Conservation (phyloP, 2,113 vertebrate genomes). For the Cyprinodon brontotheroides region DNA sequence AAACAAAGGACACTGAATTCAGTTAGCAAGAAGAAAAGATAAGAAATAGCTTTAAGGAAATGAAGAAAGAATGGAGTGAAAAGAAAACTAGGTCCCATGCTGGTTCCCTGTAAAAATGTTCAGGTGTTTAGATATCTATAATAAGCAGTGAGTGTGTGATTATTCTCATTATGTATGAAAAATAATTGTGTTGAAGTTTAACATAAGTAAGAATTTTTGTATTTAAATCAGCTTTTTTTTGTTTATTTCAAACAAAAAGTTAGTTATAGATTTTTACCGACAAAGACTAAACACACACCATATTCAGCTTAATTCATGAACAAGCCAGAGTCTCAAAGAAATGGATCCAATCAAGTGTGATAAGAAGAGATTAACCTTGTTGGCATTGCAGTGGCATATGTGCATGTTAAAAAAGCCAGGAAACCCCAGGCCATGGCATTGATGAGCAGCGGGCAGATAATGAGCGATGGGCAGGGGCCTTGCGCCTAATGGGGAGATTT, state of each 20-base stretch:
- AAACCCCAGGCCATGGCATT: constrained; percentile 69
- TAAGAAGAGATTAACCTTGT: constrained; percentile 82
- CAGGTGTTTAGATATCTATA: background rate
- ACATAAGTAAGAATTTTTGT: background rate
- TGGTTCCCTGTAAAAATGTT: background rate
- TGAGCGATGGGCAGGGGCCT: constrained; percentile 78
- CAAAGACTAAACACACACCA: constrained; percentile 14
- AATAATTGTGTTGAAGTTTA: background rate
- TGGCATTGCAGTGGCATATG: constrained; percentile 63
- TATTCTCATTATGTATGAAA: background rate
- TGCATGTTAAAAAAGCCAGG: constrained; percentile 60
- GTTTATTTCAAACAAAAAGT: background rate
- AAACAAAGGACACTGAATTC: no score
- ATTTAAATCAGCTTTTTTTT: background rate
- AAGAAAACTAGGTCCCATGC: background rate
- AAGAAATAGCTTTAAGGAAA: background rate
- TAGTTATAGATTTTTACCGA: background rate
- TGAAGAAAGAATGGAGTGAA: background rate
- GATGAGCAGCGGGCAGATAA: constrained; percentile 78
- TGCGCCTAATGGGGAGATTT: constrained; percentile 72
- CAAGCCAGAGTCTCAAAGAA: constrained; percentile 40
- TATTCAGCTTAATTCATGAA: constrained; percentile 26
- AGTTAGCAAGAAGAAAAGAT: background rate
- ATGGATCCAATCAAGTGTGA: constrained; percentile 39
- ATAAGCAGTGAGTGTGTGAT: background rate